These are phyloP conservation scores for Aegithalos caudatus DNA, from an alignment of 2,113 vertebrate genomes.

Conservation along the genomic window DNA sequence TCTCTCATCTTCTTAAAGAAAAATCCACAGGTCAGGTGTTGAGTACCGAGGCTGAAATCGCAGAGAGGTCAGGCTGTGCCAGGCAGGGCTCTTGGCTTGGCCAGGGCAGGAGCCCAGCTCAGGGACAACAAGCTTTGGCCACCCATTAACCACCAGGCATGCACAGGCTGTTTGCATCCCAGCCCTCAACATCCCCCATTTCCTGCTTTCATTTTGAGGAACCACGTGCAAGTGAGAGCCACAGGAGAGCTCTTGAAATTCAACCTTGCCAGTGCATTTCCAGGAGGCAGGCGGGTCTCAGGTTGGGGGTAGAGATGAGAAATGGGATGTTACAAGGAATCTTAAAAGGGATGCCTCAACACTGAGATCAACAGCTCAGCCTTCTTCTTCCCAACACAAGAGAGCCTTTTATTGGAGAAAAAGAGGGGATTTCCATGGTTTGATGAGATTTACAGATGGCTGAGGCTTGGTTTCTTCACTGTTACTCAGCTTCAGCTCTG, in stretches of 20 bases:
- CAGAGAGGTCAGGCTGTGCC: neutral
- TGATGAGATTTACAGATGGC: neutral
- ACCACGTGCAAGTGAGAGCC: neutral
- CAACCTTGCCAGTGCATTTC: neutral
- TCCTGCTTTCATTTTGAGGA: neutral
- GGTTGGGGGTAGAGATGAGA: neutral
- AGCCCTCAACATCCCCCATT: neutral
- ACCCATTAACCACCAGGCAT: rapidly evolving
- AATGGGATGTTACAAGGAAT: neutral
- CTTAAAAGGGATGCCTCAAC: neutral
- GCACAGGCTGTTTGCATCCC: neutral
- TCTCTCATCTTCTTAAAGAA: neutral
- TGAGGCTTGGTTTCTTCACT: neutral
- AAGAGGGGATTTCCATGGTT: neutral
- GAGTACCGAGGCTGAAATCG: neutral
- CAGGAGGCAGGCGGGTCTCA: neutral
- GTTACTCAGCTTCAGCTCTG: neutral
- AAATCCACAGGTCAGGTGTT: neutral
- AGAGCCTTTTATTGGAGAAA: neutral
- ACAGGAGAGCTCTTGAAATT: neutral
- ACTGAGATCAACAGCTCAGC: neutral
- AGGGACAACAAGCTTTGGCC: neutral
- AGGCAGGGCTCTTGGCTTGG: neutral
- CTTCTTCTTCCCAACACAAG: neutral
- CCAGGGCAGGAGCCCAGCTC: neutral